Conservation (phyloP, 2,888 invertebrate genomes). For the Hyposoter didymator region DNA sequence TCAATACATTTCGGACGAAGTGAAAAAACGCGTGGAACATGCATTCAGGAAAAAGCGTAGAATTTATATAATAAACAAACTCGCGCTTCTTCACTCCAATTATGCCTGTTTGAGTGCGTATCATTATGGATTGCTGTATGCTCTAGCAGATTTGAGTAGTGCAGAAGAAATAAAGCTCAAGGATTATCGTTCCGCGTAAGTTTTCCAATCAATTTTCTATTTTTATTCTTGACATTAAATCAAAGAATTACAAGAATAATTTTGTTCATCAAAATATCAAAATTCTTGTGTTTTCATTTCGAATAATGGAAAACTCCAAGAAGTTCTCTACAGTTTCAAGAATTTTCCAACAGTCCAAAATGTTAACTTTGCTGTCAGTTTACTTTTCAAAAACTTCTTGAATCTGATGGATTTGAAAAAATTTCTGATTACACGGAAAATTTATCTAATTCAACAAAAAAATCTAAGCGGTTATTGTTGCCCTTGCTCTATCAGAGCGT, state of each 20-base stretch:
- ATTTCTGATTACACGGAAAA: neutral
- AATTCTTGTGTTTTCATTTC: neutral
- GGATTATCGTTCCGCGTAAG: neutral
- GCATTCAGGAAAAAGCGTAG: conserved; percentile 61
- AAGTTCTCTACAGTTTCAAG: neutral
- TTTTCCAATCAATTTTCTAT: neutral
- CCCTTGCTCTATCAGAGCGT: too few relatives aligned
- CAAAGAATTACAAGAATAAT: too few relatives aligned
- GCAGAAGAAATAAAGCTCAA: neutral
- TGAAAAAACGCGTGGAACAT: conserved; percentile 69
- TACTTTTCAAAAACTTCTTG: neutral
- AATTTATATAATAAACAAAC: neutral
- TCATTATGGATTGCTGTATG: neutral
- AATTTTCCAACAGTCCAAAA: neutral
- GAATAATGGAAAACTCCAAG: neutral
- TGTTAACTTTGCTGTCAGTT: neutral
- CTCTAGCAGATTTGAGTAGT: neutral
- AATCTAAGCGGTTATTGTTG: too few relatives aligned
- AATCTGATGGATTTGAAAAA: neutral
- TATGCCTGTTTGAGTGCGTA: neutral
- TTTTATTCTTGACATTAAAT: neutral
- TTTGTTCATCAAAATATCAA: neutral
- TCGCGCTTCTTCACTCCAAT: neutral
- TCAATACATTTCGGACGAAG: conserved; percentile 72
- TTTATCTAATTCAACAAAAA: neutral